Evolutionary conservation across 92 coral and sea anemone species (phyloP), one percentile per base, ranked within the genome.

Genomic region (Porites divaricata): DNA sequence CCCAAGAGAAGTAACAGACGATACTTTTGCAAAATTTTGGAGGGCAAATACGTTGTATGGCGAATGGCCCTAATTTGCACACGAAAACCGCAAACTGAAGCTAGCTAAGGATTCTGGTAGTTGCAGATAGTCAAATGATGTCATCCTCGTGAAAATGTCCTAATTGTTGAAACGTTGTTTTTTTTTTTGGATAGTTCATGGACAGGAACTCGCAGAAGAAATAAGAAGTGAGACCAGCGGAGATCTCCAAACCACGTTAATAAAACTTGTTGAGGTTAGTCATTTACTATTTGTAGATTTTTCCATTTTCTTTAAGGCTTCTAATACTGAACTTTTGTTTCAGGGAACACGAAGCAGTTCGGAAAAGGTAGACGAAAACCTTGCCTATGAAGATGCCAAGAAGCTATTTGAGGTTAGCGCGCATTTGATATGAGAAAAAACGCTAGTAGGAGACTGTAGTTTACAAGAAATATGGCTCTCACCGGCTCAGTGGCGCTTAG

Each of bases 171-270:
- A 41, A n/a, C n/a, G n/a, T 41, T 22, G 1, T 19, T 53, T 52
- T 78, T 67, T 35, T 2, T 6, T 63, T 35, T 35, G 45, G 45
- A 35, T 35, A 95, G 97, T 75, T 80, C 89, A 85, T 83, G 94
- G 88, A 8, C 91, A 88, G 65, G 86, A 88, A 2, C 88, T 96
- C 49, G 79, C 77, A 10, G 98, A 94, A 21, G 96, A 78, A 68
- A 83, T 96, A 19, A 83, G 86, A 35, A 85, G 89, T 45, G 99
- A 96, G 85, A 96, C 99, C 62, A 81, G 98, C 72, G 98, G 99
- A 24, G 98, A 96, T 41, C 87, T 96, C 71, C 89, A 93, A 76
- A 81, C 88, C 25, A 81, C 93, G 52, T 89, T 96, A 2, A 57
- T 85, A 63, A 92, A 90, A 69, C 63, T 96, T 0, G 85, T 90